Evolutionary conservation across 2,113 vertebrate genomes (phyloP).

Genomic region (Nycticebus coucang): DNA sequence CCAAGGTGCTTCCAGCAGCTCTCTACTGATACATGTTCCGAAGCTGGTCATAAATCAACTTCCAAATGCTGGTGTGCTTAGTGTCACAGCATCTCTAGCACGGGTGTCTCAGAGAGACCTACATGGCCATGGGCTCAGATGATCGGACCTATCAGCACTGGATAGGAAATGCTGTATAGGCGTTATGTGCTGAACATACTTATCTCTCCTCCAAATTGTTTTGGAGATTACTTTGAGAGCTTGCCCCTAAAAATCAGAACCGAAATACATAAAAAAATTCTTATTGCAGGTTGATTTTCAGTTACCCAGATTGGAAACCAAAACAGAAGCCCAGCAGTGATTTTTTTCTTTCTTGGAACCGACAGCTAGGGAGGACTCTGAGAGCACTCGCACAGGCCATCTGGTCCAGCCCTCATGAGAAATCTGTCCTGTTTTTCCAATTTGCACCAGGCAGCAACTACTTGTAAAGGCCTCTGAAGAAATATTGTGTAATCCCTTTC

Average conservation of each 20-base stretch:
- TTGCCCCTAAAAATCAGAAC: constrained; percentile 32
- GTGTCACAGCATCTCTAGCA: neutral
- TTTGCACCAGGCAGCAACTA: constrained; percentile 49
- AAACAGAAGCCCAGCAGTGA: constrained; percentile 68
- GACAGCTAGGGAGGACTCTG: constrained; percentile 34
- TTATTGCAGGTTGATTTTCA: constrained; percentile 52
- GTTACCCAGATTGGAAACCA: constrained; percentile 63
- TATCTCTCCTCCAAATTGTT: neutral
- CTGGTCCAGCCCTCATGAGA: constrained; percentile 70
- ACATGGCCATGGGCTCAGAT: neutral
- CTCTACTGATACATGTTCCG: neutral
- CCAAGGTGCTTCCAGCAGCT: neutral
- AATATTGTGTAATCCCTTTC: constrained; percentile 64
- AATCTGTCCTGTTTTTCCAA: constrained; percentile 69
- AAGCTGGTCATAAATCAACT: neutral
- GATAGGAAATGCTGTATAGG: neutral
- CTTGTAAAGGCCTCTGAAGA: constrained; percentile 64
- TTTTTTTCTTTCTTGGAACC: constrained; percentile 41
- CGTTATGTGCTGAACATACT: neutral
- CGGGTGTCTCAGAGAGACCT: neutral
- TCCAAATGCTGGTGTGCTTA: neutral
- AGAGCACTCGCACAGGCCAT: constrained; percentile 49
- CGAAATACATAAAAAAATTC: constrained; percentile 30
- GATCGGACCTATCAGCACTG: neutral
- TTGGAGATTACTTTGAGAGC: neutral